Percentiles rank a stretch among this genome's conserved stretches.
Evolutionary conservation across 2,888 invertebrate genomes (phyloP).

Genomic region (Polietes domitor): DNA sequence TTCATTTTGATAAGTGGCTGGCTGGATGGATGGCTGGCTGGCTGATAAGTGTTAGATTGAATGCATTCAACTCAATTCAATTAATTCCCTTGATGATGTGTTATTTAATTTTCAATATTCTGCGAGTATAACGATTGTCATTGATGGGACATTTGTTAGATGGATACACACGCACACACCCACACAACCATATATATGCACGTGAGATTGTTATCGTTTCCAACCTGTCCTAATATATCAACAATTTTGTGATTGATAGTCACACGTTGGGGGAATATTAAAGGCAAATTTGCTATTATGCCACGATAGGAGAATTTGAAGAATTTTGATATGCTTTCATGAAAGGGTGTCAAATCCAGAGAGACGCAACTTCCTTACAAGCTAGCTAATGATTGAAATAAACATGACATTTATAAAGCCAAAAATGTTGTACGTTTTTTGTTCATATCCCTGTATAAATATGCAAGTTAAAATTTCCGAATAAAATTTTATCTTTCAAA

Average conservation of each 20-base stretch:
- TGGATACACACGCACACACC: too few species aligned
- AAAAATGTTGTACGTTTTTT: too few species aligned
- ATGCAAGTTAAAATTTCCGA: too few species aligned
- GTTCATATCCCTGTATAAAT: too few species aligned
- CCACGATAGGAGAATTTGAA: background rate
- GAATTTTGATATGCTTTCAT: conserved; percentile 6
- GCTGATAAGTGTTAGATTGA: conserved; percentile 13
- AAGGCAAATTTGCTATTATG: background rate
- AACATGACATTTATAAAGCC: too few species aligned
- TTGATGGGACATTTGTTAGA: background rate
- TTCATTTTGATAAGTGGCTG: conserved; percentile 11
- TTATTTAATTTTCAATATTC: background rate
- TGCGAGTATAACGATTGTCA: background rate
- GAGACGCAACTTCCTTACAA: too few species aligned
- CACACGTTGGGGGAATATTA: background rate
- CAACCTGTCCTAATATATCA: conserved; percentile 20
- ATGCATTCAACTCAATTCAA: background rate
- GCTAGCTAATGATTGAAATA: too few species aligned
- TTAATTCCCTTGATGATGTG: background rate
- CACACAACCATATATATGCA: too few species aligned
- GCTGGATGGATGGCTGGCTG: background rate
- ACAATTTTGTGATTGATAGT: background rate
- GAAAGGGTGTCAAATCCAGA: too few species aligned
- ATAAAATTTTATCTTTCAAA: too few species aligned
- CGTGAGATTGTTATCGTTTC: conserved; percentile 21